These are phyloP conservation scores for Heteractis magnifica DNA, from an alignment of 92 coral and sea anemone genomes.

Conservation along the genomic window DNA sequence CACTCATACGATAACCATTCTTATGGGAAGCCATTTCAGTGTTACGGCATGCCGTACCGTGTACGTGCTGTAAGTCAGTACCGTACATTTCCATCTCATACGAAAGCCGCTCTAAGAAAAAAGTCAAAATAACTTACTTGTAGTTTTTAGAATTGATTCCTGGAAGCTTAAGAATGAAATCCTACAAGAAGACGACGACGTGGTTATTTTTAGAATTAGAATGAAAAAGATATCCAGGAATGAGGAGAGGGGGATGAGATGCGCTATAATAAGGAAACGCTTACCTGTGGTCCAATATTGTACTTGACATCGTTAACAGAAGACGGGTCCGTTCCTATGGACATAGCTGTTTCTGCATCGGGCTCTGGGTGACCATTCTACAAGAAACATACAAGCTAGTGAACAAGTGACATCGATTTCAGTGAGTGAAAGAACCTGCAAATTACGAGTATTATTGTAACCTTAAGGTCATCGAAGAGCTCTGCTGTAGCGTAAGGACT, in stretches of 20 bases:
- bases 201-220: no score
- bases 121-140: conserved; percentile 36
- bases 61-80: no score
- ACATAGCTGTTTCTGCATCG: conserved; percentile 76
- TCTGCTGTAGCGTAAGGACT: conserved; percentile 99
- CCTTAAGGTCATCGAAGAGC: conserved; percentile 92
- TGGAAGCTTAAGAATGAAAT: conserved; percentile 78
- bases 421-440: not conserved
- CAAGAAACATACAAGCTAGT: not conserved
- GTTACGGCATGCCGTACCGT: no score
- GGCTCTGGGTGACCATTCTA: conserved; percentile 72
- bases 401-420: not conserved
- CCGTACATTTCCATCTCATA: no score
- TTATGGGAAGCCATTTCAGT: no score
- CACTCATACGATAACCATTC: no score
- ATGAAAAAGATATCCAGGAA: no score
- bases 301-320: conserved; percentile 60
- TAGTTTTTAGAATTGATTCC: conserved; percentile 80
- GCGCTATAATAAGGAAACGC: not conserved
- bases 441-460: not conserved
- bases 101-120: no score
- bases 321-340: conserved; percentile 65
- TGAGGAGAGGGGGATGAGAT: no score
- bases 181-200: conserved; percentile 34
- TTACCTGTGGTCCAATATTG: conserved; percentile 81